Base-by-base conservation (phyloP, 2,797 vertebrate species). In the Parauchenoglanis ngamensis region DNA sequence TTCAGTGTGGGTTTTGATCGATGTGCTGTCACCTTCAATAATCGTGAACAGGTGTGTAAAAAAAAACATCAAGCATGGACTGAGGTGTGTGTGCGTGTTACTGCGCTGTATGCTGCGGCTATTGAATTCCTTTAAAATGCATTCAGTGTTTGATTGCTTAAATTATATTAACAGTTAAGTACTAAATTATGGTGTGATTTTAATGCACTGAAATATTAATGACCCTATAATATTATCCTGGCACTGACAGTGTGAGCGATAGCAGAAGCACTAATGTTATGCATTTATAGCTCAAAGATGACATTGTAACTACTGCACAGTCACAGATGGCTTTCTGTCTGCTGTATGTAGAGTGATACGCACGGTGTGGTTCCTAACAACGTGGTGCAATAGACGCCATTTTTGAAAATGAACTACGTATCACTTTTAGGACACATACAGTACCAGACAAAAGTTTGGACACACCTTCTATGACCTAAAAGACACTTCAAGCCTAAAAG, bases 1-100 rank as follows among this genome's bases (percentile, higher is more conserved):
- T 54, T 35, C 4, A 8, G 49, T 8, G 61, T 68, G 25, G 52
- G 25, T 57, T 81, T 46, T 2, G 23, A 81, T 63, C 40, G 12
- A 57, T 72, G 65, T 52, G 83, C 78, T 83, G 86, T 87, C 88
- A 89, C 49, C 68, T 75, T 44, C 67, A 80, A 75, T 85, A 87
- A 68, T 85, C 76, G 82, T 68, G 70, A 83, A 82, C 67, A 68
- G 35, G n/a, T 12, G 35, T 84, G 77, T 87, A 75, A 75, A 78
- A 78, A 35, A 77, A 63, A 82, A 83, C 23, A 56, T 56, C 56
- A 54, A 72, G 56, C 44, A 10, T 65, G 59, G 79, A 25, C 54
- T 28, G 40, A 17, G 49, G 25, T 7, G 46, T 40, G 31, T 70
- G 23, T 49, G 44, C 52, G 46, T 77, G 52, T 56, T 15, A 19